Conservation (phyloP, 2,797 vertebrate species). For the Gadopsis marmoratus region DNA sequence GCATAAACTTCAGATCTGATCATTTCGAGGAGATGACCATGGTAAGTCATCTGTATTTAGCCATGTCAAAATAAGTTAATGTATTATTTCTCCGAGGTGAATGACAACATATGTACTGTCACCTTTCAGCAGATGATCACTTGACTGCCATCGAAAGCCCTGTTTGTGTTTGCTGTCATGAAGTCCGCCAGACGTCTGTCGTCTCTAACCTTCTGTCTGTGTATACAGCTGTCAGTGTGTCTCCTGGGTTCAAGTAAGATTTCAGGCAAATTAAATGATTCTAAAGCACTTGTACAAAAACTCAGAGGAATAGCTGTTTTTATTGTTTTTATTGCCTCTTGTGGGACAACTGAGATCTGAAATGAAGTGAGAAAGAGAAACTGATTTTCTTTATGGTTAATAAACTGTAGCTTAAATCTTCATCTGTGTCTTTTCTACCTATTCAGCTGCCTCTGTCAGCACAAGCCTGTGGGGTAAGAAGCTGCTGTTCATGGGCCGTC, state of each 20-base stretch:
- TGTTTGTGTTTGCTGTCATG: conserved; percentile 67
- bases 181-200: conserved; percentile 44
- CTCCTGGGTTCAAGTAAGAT: conserved; percentile 75
- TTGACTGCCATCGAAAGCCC: conserved; percentile 13
- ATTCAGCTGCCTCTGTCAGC: conserved; percentile 46
- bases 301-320: neutral
- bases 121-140: conserved; percentile 32
- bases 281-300: neutral
- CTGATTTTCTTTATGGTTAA: neutral
- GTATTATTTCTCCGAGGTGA: neutral
- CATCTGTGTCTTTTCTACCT: neutral
- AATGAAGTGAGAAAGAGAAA: neutral
- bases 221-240: conserved; percentile 46
- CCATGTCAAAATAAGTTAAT: neutral
- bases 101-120: neutral
- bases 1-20: neutral
- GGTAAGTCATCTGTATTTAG: conserved; percentile 55
- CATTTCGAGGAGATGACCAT: conserved; percentile 10
- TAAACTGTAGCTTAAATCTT: neutral
- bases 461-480: conserved; percentile 82
- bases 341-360: neutral
- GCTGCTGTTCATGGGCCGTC: conserved; percentile 28
- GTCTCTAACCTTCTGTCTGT: conserved; percentile 49
- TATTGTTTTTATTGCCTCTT: neutral
- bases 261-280: neutral